These are phyloP conservation scores for Anorthoa munda DNA, from an alignment of 2,888 invertebrate species.

Conservation along the genomic window DNA sequence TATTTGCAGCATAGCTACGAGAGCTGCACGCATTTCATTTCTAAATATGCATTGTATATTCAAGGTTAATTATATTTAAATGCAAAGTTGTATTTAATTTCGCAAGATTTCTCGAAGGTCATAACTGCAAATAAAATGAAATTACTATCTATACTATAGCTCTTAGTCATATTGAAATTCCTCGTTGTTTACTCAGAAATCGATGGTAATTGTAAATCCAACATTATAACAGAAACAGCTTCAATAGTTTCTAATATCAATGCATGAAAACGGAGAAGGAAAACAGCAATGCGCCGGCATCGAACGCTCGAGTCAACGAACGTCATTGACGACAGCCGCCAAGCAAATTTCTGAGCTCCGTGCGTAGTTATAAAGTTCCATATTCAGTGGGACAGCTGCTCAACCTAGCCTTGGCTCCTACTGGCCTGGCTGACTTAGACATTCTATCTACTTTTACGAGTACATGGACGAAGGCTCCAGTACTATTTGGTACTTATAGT, in stretches of 20 bases:
- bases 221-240: constrained; percentile 77
- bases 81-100: constrained; percentile 55
- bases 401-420: constrained; percentile 90
- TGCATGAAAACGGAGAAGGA: constrained; percentile 91
- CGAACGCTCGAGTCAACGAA: constrained; percentile 90
- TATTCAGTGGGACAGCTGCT: constrained; percentile 67
- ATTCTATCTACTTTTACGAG: constrained; percentile 91
- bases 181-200: constrained; percentile 20
- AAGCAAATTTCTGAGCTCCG: constrained; percentile 71
- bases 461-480: constrained; percentile 88
- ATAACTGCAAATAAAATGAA: constrained; percentile 36
- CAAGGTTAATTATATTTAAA: constrained; percentile 66
- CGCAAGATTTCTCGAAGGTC: constrained; percentile 56
- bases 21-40: constrained; percentile 45
- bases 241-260: constrained; percentile 89
- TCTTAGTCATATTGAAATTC: not conserved
- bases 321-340: constrained; percentile 85
- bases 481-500: constrained; percentile 82
- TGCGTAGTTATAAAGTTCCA: constrained; percentile 71
- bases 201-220: constrained; percentile 61
- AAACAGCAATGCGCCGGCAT: constrained; percentile 90
- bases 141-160: constrained; percentile 8
- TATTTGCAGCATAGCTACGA: constrained; percentile 47
- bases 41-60: constrained; percentile 57
- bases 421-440: constrained; percentile 91